phyloP scores from a whole-genome alignment of 2,888 invertebrate genomes.

The Desoria tigrina region DNA sequence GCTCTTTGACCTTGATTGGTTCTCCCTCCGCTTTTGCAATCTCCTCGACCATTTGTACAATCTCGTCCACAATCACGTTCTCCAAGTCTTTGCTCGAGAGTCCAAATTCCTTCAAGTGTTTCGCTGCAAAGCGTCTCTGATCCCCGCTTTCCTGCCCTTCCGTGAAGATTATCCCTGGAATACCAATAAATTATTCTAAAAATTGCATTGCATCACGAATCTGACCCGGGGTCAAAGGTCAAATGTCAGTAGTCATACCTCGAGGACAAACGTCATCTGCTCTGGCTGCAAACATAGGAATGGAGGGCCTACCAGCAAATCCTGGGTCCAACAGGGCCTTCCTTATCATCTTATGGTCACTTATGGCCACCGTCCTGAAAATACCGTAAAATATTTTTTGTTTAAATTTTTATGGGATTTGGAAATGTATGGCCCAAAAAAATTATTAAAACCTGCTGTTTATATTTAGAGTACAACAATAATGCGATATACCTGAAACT shows the following conservation, averaged over 20 bases:
- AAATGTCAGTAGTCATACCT: constrained; percentile 28
- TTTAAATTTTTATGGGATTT: not conserved
- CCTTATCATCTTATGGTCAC: constrained; percentile 43
- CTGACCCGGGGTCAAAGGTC: not conserved
- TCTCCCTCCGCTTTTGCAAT: constrained; percentile 24
- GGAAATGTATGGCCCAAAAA: too few relatives aligned
- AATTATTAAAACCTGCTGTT: too few relatives aligned
- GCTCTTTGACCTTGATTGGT: constrained; percentile 29
- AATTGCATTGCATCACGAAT: not conserved
- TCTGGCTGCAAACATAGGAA: constrained; percentile 42
- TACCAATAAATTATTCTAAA: not conserved
- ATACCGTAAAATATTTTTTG: not conserved
- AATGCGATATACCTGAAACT: constrained; percentile 36
- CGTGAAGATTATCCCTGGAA: constrained; percentile 39
- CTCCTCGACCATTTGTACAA: constrained; percentile 13
- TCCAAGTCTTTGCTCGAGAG: constrained; percentile 39
- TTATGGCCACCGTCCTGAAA: constrained; percentile 46
- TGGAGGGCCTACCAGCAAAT: constrained; percentile 43
- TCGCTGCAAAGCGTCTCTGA: constrained; percentile 44
- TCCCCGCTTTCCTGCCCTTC: constrained; percentile 46
- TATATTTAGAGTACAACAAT: too few relatives aligned
- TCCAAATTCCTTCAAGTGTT: constrained; percentile 47
- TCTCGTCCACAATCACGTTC: constrained; percentile 31
- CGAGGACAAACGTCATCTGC: constrained; percentile 41
- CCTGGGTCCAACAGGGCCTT: constrained; percentile 31